Base-by-base conservation (phyloP, 2,113 vertebrate species). In the Caranx melampygus region DNA sequence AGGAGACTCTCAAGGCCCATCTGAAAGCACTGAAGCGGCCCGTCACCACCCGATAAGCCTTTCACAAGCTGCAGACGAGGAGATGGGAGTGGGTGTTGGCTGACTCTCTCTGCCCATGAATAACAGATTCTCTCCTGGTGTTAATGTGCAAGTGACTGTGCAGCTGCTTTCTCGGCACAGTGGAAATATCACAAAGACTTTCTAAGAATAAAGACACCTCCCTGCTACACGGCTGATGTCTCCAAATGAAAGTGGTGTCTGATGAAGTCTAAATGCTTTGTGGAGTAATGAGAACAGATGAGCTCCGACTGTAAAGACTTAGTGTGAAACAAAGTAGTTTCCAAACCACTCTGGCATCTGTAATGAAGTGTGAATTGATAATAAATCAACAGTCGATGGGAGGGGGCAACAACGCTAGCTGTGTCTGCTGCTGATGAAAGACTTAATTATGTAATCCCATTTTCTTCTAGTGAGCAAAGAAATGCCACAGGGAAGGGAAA, bases 391-490 rank as follows among this genome's bases (percentile, higher is more conserved):
- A 52, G 65, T 75, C 8, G 14, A 42, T 13, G 63, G 45, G 10
- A 26, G 40, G 37, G 64, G 71, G 15, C 14, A 0, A 66, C 65
- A 62, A 51, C 64, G 33, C 75, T 8, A 20, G 42, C 69, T 81
- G 84, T 75, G n/a, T 81, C 87, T 74, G 81, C 60, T 9, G 44
- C 72, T 78, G 76, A 91, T 87, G 81, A 90, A 93, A 92, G 84
- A 88, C 75, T 79, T 85, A 89, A 92, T 94, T 93, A 93, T 80
- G 89, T 91, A 88, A 95, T 90, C 79, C 33, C 52, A 80, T 91
- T 92, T 91, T 82, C 75, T 83, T 69, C 78, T 78, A 81, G 78
- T 49, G 79, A 89, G 75, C 75, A 72, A 76, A 74, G 45, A 86
- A 67, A 82, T 6, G 79, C 87, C 68, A 64, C 55, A 76, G 88